These are phyloP conservation scores for Athene noctua DNA, from an alignment of 2,113 vertebrate genomes.

Conservation along the genomic window DNA sequence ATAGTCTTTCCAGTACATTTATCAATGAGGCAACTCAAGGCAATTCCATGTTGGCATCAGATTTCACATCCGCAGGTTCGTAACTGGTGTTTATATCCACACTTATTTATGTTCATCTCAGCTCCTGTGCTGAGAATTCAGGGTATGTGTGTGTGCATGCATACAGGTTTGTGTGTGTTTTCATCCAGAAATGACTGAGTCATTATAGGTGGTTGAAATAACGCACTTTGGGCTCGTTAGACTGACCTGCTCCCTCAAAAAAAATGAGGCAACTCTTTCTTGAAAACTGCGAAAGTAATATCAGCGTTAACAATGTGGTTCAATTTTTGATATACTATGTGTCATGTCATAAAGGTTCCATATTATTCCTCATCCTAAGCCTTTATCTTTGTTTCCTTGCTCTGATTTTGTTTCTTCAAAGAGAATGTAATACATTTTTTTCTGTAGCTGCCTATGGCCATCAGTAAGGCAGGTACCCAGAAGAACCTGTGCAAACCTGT, in stretches of 20 bases:
- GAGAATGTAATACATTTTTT: not conserved
- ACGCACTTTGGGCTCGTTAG: fast-evolving
- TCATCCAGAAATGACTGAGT: not conserved
- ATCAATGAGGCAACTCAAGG: not conserved
- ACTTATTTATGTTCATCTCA: not conserved
- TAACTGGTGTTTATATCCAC: not conserved
- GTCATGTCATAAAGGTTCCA: not conserved
- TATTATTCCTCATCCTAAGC: not conserved
- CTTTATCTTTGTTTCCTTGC: not conserved
- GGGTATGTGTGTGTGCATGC: not conserved
- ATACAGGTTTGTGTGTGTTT: not conserved
- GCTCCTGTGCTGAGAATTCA: not conserved
- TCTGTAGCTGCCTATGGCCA: not conserved
- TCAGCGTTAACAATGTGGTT: not conserved
- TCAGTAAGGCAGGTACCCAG: not conserved
- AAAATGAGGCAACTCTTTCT: not conserved
- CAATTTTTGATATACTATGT: not conserved
- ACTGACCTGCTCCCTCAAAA: not conserved
- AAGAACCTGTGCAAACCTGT: not conserved
- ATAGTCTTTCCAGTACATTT: not conserved
- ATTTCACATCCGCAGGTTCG: not conserved
- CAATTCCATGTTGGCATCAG: not conserved
- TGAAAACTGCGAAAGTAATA: not conserved
- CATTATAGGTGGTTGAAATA: not conserved
- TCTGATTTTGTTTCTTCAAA: not conserved